Base-by-base conservation (phyloP, 2,797 vertebrate species). In the Moxostoma hubbsi region DNA sequence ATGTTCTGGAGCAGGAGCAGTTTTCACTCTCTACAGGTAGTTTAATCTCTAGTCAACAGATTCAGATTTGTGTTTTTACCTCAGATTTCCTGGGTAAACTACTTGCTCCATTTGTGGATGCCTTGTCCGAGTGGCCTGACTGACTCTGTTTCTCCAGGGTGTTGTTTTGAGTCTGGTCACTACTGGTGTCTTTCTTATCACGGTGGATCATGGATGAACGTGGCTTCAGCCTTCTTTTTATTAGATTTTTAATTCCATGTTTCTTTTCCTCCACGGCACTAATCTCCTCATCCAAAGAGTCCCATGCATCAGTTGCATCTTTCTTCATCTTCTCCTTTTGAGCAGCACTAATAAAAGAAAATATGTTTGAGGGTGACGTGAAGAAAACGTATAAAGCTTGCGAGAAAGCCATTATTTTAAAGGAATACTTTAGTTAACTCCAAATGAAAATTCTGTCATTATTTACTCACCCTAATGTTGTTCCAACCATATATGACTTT, bases 261-360 rank as follows among this genome's bases (percentile, higher is more conserved):
- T 93, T 95, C 70, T 87, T 93, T 80, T 94, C 93, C 10, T 94
- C 93, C 0, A 82, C 90, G 0, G 86, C 89, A 76, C 88, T 90
- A 77, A 82, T 88, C 15, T 89, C 88, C 12, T 94, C 91, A 8
- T 86, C 89, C 58, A 86, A 73, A 13, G 89, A 83, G 64, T 90
- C 86, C 79, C 63, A 76, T 0, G 71, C 80, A 5, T 89, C 24
- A 24, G 24, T 86, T 10, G 87, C 75, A 6, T 72, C 66, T 66
- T 82, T 47, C 71, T 79, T 88, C 0, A 64, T 5, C 15, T 83
- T 82, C 1, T 76, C 82, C 61, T 84, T 87, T 7, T 2, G 7
- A 18, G 7, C 73, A 13, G 53, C 6, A 72, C 50, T 66, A 47
- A 53, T n/a, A n/a, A 13, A 13, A 5, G 7, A 54, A 46, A 43